A percentile compares a stretch with the other conserved stretches of the same genome.
phyloP scores from a whole-genome alignment of 2,797 vertebrate genomes.

The Capromys pilorides region DNA sequence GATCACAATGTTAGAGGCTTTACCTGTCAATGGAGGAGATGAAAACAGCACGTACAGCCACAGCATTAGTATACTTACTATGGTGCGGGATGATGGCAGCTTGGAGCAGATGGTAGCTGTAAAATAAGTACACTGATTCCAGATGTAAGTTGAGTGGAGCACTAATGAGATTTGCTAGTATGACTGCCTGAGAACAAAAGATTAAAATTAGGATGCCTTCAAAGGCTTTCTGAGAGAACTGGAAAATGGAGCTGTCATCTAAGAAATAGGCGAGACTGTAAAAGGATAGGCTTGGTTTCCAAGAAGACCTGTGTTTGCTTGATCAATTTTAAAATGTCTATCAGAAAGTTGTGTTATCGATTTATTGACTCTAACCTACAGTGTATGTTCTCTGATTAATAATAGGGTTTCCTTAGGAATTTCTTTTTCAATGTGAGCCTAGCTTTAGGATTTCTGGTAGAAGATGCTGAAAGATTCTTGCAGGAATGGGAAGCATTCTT shows the following conservation, averaged over 20 bases:
- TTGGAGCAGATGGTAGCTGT: neutral
- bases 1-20: neutral
- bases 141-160: slow-evolving; percentile 1
- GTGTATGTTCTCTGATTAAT: neutral
- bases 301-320: slow-evolving; percentile 1
- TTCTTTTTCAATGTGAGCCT: slow-evolving; percentile 11
- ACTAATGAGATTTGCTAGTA: neutral
- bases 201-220: neutral
- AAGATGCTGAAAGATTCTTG: neutral
- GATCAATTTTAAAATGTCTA: neutral
- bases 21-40: neutral
- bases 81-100: neutral
- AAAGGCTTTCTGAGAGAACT: neutral
- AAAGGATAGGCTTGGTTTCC: neutral
- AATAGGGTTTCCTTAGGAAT: neutral
- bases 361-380: slow-evolving; percentile 10
- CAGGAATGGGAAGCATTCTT: neutral
- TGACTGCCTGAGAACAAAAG: neutral
- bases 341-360: neutral
- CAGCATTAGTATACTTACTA: neutral
- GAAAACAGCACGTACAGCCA: neutral
- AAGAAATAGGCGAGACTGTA: neutral
- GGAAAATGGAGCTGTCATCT: neutral
- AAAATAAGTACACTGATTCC: neutral
- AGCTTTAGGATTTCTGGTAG: neutral